These are phyloP conservation scores for Psittacus erithacus DNA, from an alignment of 2,113 vertebrate genomes.

Conservation along the genomic window DNA sequence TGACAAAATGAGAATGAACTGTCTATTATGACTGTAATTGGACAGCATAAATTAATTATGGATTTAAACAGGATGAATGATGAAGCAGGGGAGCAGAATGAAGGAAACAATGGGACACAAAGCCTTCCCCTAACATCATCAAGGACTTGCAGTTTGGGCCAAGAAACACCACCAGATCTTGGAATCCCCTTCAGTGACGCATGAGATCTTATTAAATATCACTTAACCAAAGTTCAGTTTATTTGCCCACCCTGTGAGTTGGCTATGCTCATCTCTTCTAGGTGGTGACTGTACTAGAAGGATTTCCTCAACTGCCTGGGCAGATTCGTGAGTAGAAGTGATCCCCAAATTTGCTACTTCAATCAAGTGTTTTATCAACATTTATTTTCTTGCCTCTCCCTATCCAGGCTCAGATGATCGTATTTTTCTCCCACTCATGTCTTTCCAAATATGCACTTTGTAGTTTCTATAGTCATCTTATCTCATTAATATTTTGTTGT, in stretches of 20 bases:
- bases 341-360: background rate
- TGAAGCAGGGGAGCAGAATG: background rate
- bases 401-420: background rate
- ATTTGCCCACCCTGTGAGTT: background rate
- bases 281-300: background rate
- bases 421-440: background rate
- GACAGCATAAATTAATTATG: background rate
- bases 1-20: background rate
- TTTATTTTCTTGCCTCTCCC: background rate
- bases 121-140: background rate
- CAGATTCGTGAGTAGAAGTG: background rate
- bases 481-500: background rate
- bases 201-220: background rate
- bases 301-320: background rate
- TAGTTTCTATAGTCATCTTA: background rate
- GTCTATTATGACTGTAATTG: background rate
- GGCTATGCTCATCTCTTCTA: background rate
- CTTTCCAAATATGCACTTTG: background rate
- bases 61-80: background rate
- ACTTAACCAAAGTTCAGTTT: background rate
- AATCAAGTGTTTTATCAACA: background rate
- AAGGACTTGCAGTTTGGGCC: background rate
- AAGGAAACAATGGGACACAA: background rate
- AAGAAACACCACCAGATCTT: background rate
- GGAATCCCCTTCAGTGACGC: background rate